These are phyloP conservation scores for Diadegma fenestrale DNA, from an alignment of 2,888 invertebrate species.

Conservation along the genomic window DNA sequence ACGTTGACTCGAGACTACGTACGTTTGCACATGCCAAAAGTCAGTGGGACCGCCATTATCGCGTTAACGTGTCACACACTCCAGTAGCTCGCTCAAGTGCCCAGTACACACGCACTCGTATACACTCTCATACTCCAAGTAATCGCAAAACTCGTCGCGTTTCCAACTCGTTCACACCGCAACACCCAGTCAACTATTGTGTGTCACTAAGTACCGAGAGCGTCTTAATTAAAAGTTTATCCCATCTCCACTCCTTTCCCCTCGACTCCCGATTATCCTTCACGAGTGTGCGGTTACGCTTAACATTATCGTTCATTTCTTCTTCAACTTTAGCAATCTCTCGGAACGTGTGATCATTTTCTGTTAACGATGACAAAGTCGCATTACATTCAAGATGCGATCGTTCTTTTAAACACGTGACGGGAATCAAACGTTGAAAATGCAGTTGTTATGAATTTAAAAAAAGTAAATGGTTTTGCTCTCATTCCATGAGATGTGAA, in stretches of 20 bases:
- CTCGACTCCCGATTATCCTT: slow-evolving; percentile 29
- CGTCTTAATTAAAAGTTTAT: slow-evolving; percentile 67
- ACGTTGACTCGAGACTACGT: background rate
- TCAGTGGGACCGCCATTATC: slow-evolving; percentile 57
- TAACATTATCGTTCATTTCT: background rate
- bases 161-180: slow-evolving; percentile 52
- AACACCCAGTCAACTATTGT: slow-evolving; percentile 54
- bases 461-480: background rate
- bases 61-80: slow-evolving; percentile 52
- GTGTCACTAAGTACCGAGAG: slow-evolving; percentile 63
- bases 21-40: slow-evolving; percentile 18
- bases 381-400: background rate
- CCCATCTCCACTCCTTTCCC: slow-evolving; percentile 18
- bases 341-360: background rate
- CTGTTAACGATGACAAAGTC: background rate
- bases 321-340: slow-evolving; percentile 10
- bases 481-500: background rate
- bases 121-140: slow-evolving; percentile 38
- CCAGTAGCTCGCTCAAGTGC: slow-evolving; percentile 31
- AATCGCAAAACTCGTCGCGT: slow-evolving; percentile 68
- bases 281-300: background rate
- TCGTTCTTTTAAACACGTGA: background rate
- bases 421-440: background rate
- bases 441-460: background rate
- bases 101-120: slow-evolving; percentile 1